Percentiles rank a stretch among this genome's conserved stretches.
phyloP scores from a whole-genome alignment of 2,113 vertebrate genomes.

The Marcusenius ussheri region DNA sequence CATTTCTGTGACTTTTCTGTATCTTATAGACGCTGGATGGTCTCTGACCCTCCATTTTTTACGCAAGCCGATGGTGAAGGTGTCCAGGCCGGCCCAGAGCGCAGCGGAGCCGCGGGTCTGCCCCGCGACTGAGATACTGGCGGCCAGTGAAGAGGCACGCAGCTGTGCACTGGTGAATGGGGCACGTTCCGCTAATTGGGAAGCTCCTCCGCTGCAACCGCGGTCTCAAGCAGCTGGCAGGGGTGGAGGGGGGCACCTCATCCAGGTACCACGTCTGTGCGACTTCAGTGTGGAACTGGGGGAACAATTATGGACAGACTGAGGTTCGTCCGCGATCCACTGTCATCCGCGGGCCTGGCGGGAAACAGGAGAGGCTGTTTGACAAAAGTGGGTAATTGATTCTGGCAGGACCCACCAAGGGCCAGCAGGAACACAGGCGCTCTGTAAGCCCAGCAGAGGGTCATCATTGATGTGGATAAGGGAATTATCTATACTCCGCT shows the following conservation, averaged over 20 bases:
- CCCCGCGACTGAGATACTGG: conserved; percentile 29
- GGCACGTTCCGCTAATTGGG: conserved; percentile 27
- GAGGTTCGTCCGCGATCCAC: conserved; percentile 2
- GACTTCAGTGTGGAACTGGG: neutral
- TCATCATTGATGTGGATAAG: conserved; percentile 60
- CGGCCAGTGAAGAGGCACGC: conserved; percentile 27
- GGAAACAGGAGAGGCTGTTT: conserved; percentile 46
- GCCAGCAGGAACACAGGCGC: conserved; percentile 54
- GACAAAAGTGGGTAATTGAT: conserved; percentile 62
- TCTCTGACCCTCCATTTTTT: neutral
- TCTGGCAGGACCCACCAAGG: conserved; percentile 63
- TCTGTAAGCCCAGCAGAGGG: conserved; percentile 58
- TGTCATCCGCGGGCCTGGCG: conserved; percentile 29
- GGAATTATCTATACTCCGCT: conserved; percentile 60
- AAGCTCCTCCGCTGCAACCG: neutral
- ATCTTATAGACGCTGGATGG: neutral
- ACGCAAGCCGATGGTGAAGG: neutral
- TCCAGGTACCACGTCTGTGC: neutral
- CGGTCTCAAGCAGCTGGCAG: neutral
- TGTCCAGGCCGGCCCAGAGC: neutral
- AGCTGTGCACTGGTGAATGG: conserved; percentile 13
- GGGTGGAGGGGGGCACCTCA: neutral
- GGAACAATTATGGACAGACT: conserved; percentile 3
- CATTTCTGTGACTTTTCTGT: neutral
- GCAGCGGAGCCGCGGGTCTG: neutral